phyloP scores from a whole-genome alignment of 1,140 invertebrate species.

The Lasioglossum baleicum region DNA sequence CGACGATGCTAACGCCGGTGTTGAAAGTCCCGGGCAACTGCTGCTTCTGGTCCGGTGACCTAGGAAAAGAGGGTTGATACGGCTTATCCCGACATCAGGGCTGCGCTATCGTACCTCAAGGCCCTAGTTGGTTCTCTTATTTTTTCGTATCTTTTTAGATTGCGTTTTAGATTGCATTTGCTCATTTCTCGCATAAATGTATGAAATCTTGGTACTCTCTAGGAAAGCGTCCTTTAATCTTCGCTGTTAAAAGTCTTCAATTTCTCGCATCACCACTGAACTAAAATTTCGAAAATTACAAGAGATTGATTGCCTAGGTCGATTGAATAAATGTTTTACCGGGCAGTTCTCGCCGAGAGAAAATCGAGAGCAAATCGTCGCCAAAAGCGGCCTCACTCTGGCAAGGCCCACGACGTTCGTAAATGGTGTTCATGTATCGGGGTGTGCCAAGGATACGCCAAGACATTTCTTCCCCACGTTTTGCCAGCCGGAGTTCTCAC shows the following conservation, averaged over 20 bases:
- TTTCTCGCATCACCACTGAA: no score
- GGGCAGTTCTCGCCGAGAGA: conserved; percentile 15
- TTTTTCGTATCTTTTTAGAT: no score
- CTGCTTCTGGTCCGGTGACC: not conserved
- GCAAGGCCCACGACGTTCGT: not conserved
- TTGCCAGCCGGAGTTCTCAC: conserved; percentile 57
- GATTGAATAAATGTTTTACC: not conserved
- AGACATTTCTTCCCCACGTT: conserved; percentile 63
- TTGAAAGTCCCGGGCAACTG: not conserved
- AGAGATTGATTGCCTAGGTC: not conserved
- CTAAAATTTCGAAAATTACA: no score
- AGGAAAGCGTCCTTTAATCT: no score
- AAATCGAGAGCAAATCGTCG: conserved; percentile 22
- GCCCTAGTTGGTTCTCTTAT: no score
- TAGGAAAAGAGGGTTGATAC: not conserved
- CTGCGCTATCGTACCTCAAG: no score
- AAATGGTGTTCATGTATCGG: conserved; percentile 22
- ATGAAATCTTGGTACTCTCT: no score
- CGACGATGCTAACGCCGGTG: not conserved
- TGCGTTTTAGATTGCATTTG: no score
- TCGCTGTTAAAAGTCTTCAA: no score
- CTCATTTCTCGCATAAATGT: no score
- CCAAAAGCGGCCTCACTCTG: conserved; percentile 23
- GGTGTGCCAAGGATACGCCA: conserved; percentile 67
- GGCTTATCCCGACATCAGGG: no score